These are phyloP conservation scores for Platyscelio sp. DNA, from an alignment of 2,888 invertebrate genomes.

Conservation along the genomic window DNA sequence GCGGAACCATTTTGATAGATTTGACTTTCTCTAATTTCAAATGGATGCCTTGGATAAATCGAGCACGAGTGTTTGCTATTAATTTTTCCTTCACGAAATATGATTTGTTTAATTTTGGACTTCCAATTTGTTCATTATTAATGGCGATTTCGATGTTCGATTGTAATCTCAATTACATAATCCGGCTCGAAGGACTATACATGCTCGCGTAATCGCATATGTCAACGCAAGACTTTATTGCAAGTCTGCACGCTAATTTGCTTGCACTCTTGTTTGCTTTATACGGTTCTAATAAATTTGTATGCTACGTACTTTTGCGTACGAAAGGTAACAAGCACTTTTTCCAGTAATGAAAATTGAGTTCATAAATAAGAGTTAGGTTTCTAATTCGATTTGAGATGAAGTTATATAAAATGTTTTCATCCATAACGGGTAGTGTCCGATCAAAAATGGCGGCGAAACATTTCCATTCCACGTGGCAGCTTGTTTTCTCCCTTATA, in stretches of 20 bases:
- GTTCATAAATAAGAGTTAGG: neutral
- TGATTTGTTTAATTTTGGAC: neutral
- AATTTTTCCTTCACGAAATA: neutral
- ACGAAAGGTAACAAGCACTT: too few relatives aligned
- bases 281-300: conserved; percentile 50
- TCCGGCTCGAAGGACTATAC: conserved; percentile 15
- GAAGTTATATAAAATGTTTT: conserved; percentile 36
- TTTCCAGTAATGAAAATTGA: conserved; percentile 11
- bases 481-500: conserved; percentile 25
- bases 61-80: neutral
- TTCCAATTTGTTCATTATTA: conserved; percentile 9
- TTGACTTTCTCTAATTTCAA: conserved; percentile 49
- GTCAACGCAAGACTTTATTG: conserved; percentile 27
- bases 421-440: conserved; percentile 31
- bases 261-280: conserved; percentile 34
- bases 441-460: conserved; percentile 31
- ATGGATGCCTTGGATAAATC: conserved; percentile 1
- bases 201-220: conserved; percentile 12
- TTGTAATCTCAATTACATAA: conserved; percentile 24
- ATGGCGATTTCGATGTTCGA: neutral
- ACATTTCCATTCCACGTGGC: conserved; percentile 47
- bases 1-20: conserved; percentile 34
- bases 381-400: conserved; percentile 25
- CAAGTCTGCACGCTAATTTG: conserved; percentile 33
- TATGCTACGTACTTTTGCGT: too few relatives aligned